A percentile compares a stretch with the other conserved stretches of the same genome.
These are phyloP conservation scores for Megalurothrips usitatus DNA, from an alignment of 2,888 invertebrate genomes.

Conservation along the genomic window DNA sequence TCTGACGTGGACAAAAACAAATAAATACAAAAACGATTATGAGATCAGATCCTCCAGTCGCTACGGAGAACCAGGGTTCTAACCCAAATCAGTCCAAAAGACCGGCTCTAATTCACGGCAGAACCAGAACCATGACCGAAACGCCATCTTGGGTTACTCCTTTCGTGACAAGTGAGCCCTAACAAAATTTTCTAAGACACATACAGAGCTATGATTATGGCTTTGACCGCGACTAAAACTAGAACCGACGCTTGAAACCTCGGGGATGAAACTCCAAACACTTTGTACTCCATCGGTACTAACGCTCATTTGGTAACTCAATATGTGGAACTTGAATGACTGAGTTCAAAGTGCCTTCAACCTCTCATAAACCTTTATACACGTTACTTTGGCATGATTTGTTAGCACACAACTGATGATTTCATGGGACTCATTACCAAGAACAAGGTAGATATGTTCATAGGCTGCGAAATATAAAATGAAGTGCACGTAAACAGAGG, in stretches of 20 bases:
- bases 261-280: slow-evolving; percentile 3
- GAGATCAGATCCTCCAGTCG: slow-evolving; percentile 17
- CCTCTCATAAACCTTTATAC: slow-evolving; percentile 16
- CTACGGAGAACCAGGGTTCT: slow-evolving; percentile 18
- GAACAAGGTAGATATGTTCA: too few species aligned
- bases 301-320: slow-evolving; percentile 26
- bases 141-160: not conserved
- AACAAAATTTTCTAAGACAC: not conserved
- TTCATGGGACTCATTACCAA: not conserved
- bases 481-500: not conserved
- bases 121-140: slow-evolving; percentile 2
- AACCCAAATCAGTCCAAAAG: slow-evolving; percentile 18
- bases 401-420: slow-evolving; percentile 14
- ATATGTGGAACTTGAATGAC: slow-evolving; percentile 24
- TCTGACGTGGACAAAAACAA: slow-evolving; percentile 22
- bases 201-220: slow-evolving; percentile 1
- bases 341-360: slow-evolving; percentile 22
- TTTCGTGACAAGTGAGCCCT: not conserved
- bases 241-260: slow-evolving; percentile 16
- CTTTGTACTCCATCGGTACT: slow-evolving; percentile 26
- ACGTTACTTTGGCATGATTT: slow-evolving; percentile 23
- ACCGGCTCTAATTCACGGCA: slow-evolving; percentile 19
- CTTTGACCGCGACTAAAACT: slow-evolving; percentile 3
- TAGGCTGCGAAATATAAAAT: not conserved
- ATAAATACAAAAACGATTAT: slow-evolving; percentile 24